These are phyloP conservation scores for Megaceryle maxima DNA, from an alignment of 2,113 vertebrate genomes.

Conservation along the genomic window DNA sequence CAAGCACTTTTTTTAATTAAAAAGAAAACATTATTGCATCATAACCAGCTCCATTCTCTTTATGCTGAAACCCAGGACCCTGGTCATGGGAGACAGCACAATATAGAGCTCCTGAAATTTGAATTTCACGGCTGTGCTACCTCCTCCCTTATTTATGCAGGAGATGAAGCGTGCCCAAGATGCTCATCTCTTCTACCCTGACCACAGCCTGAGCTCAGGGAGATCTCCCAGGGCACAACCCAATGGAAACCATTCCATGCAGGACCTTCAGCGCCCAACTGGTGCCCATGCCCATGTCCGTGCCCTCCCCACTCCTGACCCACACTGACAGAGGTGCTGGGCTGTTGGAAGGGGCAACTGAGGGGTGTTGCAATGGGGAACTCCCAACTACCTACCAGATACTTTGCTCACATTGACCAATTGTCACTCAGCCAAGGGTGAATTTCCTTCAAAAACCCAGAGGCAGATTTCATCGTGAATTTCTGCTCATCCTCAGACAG, in stretches of 20 bases:
- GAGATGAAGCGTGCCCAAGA: not conserved
- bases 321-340: not conserved
- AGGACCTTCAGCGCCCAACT: not conserved
- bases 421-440: not conserved
- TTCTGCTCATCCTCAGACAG: not conserved
- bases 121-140: accelerated
- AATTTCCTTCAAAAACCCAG: not conserved
- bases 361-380: not conserved
- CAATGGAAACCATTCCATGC: not conserved
- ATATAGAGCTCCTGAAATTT: not conserved
- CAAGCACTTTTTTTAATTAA: not conserved
- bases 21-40: accelerated
- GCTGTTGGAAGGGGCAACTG: not conserved
- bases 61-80: not conserved
- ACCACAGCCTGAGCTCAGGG: not conserved
- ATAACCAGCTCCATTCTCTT: not conserved
- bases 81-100: not conserved
- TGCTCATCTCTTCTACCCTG: not conserved
- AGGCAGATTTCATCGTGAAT: not conserved
- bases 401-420: not conserved
- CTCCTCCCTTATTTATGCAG: accelerated
- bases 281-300: not conserved
- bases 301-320: not conserved
- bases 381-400: not conserved
- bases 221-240: not conserved